Evolutionary conservation across 2,113 vertebrate genomes (phyloP), one percentile per base, ranked within the genome.

Genomic region (Poeciliopsis prolifica): DNA sequence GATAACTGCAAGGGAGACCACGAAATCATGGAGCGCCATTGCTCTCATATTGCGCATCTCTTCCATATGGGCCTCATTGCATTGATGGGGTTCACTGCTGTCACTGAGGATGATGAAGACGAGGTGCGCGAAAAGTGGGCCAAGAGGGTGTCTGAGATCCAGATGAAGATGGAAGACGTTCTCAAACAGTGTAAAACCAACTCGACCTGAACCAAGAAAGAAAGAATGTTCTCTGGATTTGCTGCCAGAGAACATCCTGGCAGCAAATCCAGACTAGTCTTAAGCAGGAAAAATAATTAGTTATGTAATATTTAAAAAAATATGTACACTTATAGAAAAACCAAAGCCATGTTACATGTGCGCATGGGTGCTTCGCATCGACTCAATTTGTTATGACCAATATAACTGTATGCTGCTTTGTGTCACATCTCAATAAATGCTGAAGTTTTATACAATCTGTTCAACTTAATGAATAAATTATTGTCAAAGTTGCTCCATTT

Each of bases 51-150:
- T 19, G 61, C 84, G 5, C 92, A 95, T 74, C 89, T 95, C 26
- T 95, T 95, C 83, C 92, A 95, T 60, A 93, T 95, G 65, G 95
- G 95, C 26, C 93, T 95, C 65, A 94, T 95, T 0, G 74, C 94
- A 9, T 88, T 95, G 65, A 95, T 95, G 94, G 95, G 82, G 54
- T 95, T 94, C 89, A 93, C 88, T 9, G 77, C 92, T 1, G 93
- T 93, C 31, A 95, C 87, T 1, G 92, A 95, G 88, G 93, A 95
- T 0, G 92, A 95, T 11, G 94, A 95, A 77, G 93, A 94, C 0
- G 91, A 94, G 69, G 91, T 94, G 60, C 83, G 86, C 3, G 87
- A 92, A 5, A 94, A 94, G 82, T 95, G 95, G 95, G 66, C 75
- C 40, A 79, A 80, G 68, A 92, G 92, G 73, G 94, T 95, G 73